Base-by-base conservation (phyloP, 2,888 invertebrate genomes). In the Cabera pusaria region DNA sequence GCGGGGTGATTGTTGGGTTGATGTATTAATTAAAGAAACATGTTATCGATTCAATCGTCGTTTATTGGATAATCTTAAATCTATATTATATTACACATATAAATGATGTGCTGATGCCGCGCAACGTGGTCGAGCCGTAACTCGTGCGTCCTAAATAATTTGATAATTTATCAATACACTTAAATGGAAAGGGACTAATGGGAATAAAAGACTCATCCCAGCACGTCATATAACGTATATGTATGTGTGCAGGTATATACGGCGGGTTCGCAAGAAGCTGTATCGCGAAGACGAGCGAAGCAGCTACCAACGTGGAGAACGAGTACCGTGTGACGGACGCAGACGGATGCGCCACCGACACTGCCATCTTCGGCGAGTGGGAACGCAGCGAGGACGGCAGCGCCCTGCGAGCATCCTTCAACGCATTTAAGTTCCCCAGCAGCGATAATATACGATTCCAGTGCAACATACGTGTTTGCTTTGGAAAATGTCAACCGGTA, bases 401-500 rank as follows among this genome's bases (percentile, higher is more conserved):
- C 72, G 94, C 96, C 8, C 83, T 98, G 32, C 90, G 95, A 69
- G 97, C 97, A 49, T 93, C 95, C 59, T 97, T 98, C 81, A 97
- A 97, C 72, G 97, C 97, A 1, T 97, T 97, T 78, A 97, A 97
- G 72, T 98, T 97, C 92, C 97, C 97, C 0, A 96, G 95, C 60
- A 97, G 97, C 66, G 97, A 97, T 67, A 97, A 96, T 67, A 96
- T 97, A 61, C 90, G 96, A 79, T 97, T 98, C 95, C 97, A 97
- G 79, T 97, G 97, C 77, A 97, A 97, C 76, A 97, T 97, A 62
- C 92, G 97, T 44, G 97, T 98, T 5, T 97, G 97, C 90, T 97
- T 97, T 70, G 97, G 97, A 73, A 95, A 94, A 85, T 98, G 97
- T 75, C 97, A 97, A 90, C 97, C 97, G 60, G 97, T 95, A 86